Conservation (phyloP, 2,888 invertebrate species). For the Candidula unifasciata region DNA sequence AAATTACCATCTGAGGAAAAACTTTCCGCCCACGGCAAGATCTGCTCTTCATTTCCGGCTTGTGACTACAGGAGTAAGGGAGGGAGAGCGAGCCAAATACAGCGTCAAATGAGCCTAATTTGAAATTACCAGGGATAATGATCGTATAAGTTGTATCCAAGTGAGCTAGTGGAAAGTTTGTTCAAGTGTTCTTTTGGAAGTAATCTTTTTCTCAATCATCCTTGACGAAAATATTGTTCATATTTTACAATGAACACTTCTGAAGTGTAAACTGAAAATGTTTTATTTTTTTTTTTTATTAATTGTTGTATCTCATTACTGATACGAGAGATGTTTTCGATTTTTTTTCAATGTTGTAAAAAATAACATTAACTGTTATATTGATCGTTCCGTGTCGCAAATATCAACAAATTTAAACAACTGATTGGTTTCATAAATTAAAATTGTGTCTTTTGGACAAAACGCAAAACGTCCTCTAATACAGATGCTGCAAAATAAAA, state of each 20-base stretch:
- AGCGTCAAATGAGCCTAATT: slow-evolving; percentile 9
- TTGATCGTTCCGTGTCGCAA: no score
- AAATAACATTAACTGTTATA: no score
- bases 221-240: background rate
- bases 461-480: no score
- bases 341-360: no score
- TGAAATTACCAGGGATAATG: slow-evolving; percentile 29
- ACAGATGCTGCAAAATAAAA: no score
- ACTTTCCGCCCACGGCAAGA: background rate
- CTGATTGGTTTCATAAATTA: no score
- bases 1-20: background rate
- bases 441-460: no score
- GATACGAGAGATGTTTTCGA: no score
- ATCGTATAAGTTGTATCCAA: background rate
- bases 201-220: background rate
- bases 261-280: background rate
- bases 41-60: slow-evolving; percentile 24
- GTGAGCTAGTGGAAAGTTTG: background rate
- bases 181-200: background rate
- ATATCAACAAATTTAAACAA: no score
- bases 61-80: background rate
- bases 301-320: no score
- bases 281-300: no score
- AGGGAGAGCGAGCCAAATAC: background rate
- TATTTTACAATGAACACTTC: background rate